Conservation (phyloP, 2,888 invertebrate genomes). For the Drosophila algonquin region DNA sequence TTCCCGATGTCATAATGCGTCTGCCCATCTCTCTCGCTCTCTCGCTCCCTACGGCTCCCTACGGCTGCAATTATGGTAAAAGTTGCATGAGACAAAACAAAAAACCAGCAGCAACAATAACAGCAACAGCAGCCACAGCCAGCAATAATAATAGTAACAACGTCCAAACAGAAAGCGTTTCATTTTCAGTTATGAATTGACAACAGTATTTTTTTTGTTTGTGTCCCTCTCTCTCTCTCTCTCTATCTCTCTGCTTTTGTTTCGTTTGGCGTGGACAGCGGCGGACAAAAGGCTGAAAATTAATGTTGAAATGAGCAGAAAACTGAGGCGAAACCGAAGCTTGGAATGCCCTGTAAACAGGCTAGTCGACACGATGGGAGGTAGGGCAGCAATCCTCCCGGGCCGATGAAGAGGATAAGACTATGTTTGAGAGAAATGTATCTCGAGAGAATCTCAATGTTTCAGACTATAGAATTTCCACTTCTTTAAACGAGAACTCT, state of each 20-base stretch:
- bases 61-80: slow-evolving; percentile 74
- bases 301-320: slow-evolving; percentile 3
- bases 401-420: too few species aligned
- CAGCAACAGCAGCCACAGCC: slow-evolving; percentile 4
- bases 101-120: slow-evolving; percentile 7
- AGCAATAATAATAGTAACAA: slow-evolving; percentile 40
- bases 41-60: slow-evolving; percentile 22
- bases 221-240: background rate
- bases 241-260: slow-evolving; percentile 11
- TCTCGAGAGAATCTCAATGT: too few species aligned
- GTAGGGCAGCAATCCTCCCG: too few species aligned
- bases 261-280: slow-evolving; percentile 4
- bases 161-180: slow-evolving; percentile 53
- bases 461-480: too few species aligned
- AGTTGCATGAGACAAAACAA: slow-evolving; percentile 66
- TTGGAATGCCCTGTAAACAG: too few species aligned
- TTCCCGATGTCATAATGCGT: slow-evolving; percentile 75
- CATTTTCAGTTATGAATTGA: slow-evolving; percentile 69
- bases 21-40: slow-evolving; percentile 37
- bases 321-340: background rate
- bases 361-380: too few species aligned
- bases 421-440: too few species aligned
- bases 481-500: too few species aligned
- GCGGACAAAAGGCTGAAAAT: background rate
- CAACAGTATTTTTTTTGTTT: slow-evolving; percentile 58